phyloP scores from a whole-genome alignment of 2,113 vertebrate species.

The Narcine bancroftii region DNA sequence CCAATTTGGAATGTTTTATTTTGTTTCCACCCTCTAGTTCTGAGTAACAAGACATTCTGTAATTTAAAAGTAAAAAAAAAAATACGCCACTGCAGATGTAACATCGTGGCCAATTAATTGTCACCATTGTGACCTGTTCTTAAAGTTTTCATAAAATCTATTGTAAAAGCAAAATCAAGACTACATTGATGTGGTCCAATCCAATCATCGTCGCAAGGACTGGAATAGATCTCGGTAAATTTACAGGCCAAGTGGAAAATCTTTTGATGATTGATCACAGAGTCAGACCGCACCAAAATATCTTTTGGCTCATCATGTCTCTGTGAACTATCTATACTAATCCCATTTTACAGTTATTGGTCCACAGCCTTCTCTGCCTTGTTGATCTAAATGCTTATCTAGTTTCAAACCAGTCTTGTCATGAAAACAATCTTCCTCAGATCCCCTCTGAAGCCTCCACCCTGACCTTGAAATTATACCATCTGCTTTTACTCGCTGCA shows the following conservation, averaged over 20 bases:
- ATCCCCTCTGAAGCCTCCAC: too few species aligned
- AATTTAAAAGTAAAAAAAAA: neutral
- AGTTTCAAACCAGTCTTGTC: too few species aligned
- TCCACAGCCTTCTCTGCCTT: too few species aligned
- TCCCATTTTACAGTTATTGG: too few species aligned
- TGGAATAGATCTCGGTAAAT: neutral
- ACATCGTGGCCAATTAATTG: neutral
- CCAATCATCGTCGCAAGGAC: neutral
- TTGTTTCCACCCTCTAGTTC: neutral
- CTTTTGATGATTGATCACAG: neutral
- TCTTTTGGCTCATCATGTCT: too few species aligned
- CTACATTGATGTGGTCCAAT: neutral
- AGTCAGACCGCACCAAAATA: too few species aligned
- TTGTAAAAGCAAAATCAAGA: neutral
- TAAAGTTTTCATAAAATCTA: neutral
- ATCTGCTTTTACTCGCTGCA: too few species aligned
- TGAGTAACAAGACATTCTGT: neutral
- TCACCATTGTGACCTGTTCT: neutral
- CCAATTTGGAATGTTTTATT: neutral
- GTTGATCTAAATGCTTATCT: too few species aligned
- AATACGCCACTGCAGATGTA: neutral
- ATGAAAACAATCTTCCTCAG: too few species aligned
- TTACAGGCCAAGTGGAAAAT: neutral
- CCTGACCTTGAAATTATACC: too few species aligned
- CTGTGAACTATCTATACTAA: too few species aligned